Conservation (phyloP, 2,888 invertebrate species). For the Lycocerus yunnanus region DNA sequence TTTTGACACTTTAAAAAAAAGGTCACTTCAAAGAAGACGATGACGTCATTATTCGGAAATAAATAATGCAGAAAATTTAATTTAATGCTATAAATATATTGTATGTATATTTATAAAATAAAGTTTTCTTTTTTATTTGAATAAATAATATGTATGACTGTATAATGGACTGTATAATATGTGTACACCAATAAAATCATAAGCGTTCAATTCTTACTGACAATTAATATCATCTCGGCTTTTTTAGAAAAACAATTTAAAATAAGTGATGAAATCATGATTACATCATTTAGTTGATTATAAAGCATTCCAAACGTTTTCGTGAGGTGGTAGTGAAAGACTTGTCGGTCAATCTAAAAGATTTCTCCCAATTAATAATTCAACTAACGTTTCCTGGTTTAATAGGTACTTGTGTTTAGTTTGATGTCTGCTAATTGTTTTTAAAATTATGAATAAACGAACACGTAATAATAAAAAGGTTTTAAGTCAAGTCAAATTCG, state of each 20-base stretch:
- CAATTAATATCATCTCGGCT: background rate
- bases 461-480: background rate
- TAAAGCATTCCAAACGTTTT: background rate
- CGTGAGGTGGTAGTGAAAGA: background rate
- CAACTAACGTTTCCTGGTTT: background rate
- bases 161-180: too few relatives aligned
- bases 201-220: background rate
- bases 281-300: conserved; percentile 8
- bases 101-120: too few relatives aligned
- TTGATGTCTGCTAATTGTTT: background rate
- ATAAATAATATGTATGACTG: too few relatives aligned
- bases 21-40: too few relatives aligned
- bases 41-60: too few relatives aligned
- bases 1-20: too few relatives aligned
- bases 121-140: too few relatives aligned
- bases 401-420: background rate
- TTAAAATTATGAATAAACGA: too few relatives aligned
- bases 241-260: background rate
- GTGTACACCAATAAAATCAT: too few relatives aligned
- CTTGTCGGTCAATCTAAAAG: background rate
- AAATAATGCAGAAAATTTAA: too few relatives aligned
- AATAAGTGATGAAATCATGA: conserved; percentile 6
- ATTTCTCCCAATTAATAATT: background rate
- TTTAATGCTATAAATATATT: too few relatives aligned
- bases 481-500: background rate